A percentile compares a stretch with the other conserved stretches of the same genome.
These are phyloP conservation scores for Syngnathus rostellatus DNA, from an alignment of 2,797 vertebrate species.

Conservation along the genomic window DNA sequence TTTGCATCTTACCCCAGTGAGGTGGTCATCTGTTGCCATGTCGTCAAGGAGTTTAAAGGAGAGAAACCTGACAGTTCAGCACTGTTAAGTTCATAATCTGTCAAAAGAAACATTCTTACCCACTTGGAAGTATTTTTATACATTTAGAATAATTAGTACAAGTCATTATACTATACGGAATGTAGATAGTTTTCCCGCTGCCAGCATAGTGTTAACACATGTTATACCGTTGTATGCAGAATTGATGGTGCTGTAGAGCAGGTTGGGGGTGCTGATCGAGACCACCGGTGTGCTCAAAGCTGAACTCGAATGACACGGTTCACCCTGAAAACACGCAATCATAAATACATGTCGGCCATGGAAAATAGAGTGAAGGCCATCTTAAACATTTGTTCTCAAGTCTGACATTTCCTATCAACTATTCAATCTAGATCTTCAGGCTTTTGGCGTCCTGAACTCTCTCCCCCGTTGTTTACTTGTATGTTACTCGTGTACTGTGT, in stretches of 20 bases:
- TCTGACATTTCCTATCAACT: background rate
- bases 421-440: too few species aligned
- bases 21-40: constrained; percentile 84
- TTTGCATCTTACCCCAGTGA: constrained; percentile 75
- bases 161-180: too few species aligned
- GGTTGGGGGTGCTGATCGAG: constrained; percentile 83
- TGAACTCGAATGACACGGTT: constrained; percentile 74
- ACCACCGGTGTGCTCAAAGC: constrained; percentile 85
- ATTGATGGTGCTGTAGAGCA: constrained; percentile 78
- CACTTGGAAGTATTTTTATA: too few species aligned
- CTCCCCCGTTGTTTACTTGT: too few species aligned
- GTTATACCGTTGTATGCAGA: constrained; percentile 78
- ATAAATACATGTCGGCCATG: background rate
- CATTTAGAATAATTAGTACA: background rate
- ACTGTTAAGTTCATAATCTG: constrained; percentile 86
- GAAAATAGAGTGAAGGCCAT: background rate
- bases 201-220: background rate
- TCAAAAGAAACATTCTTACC: background rate
- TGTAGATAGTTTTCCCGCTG: background rate
- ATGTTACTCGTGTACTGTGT: too few species aligned
- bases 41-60: constrained; percentile 77
- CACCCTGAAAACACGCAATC: constrained; percentile 61
- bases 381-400: background rate
- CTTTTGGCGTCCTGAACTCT: too few species aligned
- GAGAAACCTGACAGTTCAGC: constrained; percentile 82